Percentiles rank a stretch among this genome's conserved stretches.
Conservation (phyloP, 2,797 vertebrate species). For the Mastacembelus armatus region DNA sequence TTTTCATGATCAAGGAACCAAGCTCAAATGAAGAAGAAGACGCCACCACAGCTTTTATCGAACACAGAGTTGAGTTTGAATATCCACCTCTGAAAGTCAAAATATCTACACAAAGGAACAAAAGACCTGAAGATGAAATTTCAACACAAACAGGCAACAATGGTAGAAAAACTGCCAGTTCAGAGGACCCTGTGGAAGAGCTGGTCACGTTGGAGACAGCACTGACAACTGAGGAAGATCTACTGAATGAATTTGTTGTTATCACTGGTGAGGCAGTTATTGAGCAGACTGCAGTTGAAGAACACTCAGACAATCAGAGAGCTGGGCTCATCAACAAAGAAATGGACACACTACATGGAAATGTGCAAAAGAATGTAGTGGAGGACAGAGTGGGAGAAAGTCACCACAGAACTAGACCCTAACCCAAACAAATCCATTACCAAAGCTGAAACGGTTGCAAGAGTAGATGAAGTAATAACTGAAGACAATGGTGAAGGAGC, state of each 20-base stretch:
- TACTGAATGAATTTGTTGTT: neutral
- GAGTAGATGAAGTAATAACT: constrained; percentile 22
- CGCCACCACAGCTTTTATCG: rapidly evolving
- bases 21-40: neutral
- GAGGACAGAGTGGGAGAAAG: constrained; percentile 7
- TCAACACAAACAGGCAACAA: constrained; percentile 34
- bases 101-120: too few species aligned
- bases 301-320: neutral
- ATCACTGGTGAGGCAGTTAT: too few species aligned
- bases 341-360: neutral
- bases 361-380: neutral
- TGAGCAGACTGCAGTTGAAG: constrained; percentile 3
- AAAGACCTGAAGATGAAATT: too few species aligned
- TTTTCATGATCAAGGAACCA: constrained; percentile 68
- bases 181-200: neutral
- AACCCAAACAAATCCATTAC: neutral
- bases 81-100: neutral
- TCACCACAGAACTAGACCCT: neutral
- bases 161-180: neutral
- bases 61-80: neutral
- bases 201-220: neutral
- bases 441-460: neutral
- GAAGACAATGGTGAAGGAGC: constrained; percentile 18
- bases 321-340: constrained; percentile 14
- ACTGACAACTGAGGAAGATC: constrained; percentile 7